Evolutionary conservation across 2,113 vertebrate species (phyloP), one percentile per base, ranked within the genome.

Genomic region (Cottus gobio): DNA sequence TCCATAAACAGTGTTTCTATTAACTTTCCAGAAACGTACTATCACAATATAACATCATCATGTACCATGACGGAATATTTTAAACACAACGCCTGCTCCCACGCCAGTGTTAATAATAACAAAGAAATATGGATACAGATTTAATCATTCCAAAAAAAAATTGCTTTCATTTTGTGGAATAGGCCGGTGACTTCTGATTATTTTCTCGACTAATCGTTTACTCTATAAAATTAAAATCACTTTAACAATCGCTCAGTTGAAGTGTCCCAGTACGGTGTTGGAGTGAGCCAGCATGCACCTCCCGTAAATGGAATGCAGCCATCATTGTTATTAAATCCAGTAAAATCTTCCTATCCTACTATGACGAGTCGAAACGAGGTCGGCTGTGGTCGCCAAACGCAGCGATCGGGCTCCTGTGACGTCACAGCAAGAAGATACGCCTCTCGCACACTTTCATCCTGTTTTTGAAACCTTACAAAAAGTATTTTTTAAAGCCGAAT

Each of bases 401-500:
- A 54, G 15, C 16, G 7, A 60, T 13, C 8, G 20, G 28, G 60
- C 24, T 37, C 46, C 0, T 66, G 16, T 69, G n/a, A 36, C 7
- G 28, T 68, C 37, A 34, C 48, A 50, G 44, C 5, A 15, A n/a
- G 39, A 39, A 30, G 28, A 60, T 7, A 26, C 12, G 26, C 13
- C 15, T 54, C 58, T 57, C 2, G 2, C 76, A 62, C 28, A 52
- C 16, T 68, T 69, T 64, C n/a, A 37, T 30, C 0, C 20, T 34
- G 46, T 36, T 82, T 74, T 62, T 66, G 2, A 67, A 52, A 50
- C 12, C 57, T 16, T 42, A 18, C 9, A 34, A 70, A 87, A 79
- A 84, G 52, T 69, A 50, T 62, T 5, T 81, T 60, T 60, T 16
- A 61, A 5, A 48, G 63, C 11, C 61, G 54, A 67, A 42, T 34